These are phyloP conservation scores for Lerema accius DNA, from an alignment of 1,140 invertebrate species.

Conservation along the genomic window DNA sequence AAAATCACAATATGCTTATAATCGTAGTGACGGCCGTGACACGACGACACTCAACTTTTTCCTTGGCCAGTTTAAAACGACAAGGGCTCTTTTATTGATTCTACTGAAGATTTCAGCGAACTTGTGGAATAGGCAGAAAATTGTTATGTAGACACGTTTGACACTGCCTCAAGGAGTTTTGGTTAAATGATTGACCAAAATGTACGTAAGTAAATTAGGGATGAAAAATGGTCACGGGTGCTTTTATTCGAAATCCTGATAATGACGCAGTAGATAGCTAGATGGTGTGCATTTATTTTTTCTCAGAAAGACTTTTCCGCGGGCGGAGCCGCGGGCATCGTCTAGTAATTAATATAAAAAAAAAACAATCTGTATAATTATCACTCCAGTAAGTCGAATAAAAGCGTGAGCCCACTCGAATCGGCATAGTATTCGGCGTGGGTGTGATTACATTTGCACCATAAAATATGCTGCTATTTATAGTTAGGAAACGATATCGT, in stretches of 20 bases:
- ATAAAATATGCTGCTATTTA: slow-evolving; percentile 68
- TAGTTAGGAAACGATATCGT: slow-evolving; percentile 55
- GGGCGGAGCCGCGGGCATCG: no score
- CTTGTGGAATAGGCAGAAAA: not conserved
- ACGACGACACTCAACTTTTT: not conserved
- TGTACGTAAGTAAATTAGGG: no score
- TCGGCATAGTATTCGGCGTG: slow-evolving; percentile 38
- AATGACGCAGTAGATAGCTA: no score
- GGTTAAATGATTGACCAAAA: no score
- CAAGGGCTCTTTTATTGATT: not conserved
- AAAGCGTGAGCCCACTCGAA: slow-evolving; percentile 22
- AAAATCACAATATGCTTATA: no score
- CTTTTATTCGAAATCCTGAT: no score
- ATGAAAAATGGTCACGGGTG: no score
- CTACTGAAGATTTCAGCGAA: not conserved
- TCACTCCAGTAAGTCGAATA: slow-evolving; percentile 26
- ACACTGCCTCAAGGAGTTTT: no score
- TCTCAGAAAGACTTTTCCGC: no score
- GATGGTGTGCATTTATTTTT: no score
- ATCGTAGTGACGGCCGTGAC: not conserved
- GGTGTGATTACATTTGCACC: slow-evolving; percentile 60
- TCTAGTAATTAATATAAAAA: no score
- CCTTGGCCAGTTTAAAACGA: not conserved
- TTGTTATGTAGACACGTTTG: not conserved
- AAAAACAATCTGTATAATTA: slow-evolving; percentile 19